Evolutionary conservation across 2,797 vertebrate species (phyloP), one percentile per base, ranked within the genome.

Genomic region (Tauraco hartlaubi): DNA sequence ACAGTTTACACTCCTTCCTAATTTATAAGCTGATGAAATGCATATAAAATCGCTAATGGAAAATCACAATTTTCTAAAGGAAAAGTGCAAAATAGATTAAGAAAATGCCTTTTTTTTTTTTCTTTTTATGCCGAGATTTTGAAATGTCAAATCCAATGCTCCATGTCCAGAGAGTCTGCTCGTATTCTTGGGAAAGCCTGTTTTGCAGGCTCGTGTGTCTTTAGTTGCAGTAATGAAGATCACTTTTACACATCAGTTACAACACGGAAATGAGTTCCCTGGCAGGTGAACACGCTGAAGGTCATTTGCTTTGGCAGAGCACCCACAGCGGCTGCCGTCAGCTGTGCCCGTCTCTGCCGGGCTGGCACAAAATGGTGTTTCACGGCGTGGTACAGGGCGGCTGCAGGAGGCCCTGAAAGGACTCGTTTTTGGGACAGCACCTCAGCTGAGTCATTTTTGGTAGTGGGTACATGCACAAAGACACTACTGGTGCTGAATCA

Each of bases 401-500:
- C 16, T 0, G 3, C n/a, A 21, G 26, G 22, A 52, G 19, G 11
- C 52, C 89, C 68, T 44, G 23, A n/a, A 58, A 58, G 48, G 44
- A 37, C 41, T 59, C 1, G 0, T 46, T 10, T 43, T 11, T 7
- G 69, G 95, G 79, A 48, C 33, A 71, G 69, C 5, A 1, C 73
- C 72, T 90, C 39, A 3, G 72, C 19, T 5, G 21, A 88, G 92
- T 93, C 31, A 89, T 92, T 91, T 85, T 90, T 54, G 52, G 80
- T 29, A 52, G 26, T 22, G 23, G 39, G 6, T 31, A 1, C 14
- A 17, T 14, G 33, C 78, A 58, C 78, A 39, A 39, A 82, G 59
- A 15, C 35, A 5, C 49, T 55, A 39, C 3, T 73, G 35, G 55
- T 94, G 96, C 97, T 96, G 95, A 97, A 96, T 97, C 96, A 96